Base-by-base conservation (phyloP, 1,140 invertebrate genomes). In the Eufriesea mexicana region DNA sequence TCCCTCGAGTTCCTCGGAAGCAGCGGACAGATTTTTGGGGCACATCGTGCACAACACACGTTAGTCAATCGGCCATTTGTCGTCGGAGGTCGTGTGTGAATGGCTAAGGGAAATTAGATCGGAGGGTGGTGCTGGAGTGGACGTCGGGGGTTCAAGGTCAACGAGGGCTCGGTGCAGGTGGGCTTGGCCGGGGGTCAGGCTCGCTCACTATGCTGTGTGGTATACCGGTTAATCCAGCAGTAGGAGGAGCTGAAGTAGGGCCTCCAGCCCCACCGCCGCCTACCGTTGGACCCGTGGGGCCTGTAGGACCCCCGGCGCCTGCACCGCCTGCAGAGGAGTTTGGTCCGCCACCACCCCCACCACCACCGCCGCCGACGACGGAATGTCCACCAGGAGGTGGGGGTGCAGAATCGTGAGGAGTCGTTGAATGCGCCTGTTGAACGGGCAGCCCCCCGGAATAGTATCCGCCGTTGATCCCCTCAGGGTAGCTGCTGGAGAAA, bases 341-440 rank as follows among this genome's bases (percentile, higher is more conserved):
- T 76, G 93, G 92, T 79, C 91, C 90, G 76, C 91, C 90, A 84
- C 89, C 90, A 85, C 90, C 90, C 75, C 90, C 91, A 86, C 90
- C 90, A 73, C 91, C 91, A 86, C 91, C 92, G 75, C 91, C 93
- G 82, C 92, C 93, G 78, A 93, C 93, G 76, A 92, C 92, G 62
- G 93, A 94, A 83, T 94, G 93, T 88, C 94, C 92, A 93, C 95
- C 95, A 92, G 96, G 94, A 92, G 96, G 95, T 93, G 94, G 92
- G 90, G 95, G 93, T 89, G 94, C 93, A 91, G 95, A 95, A 94
- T 97, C 96, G 92, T 97, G 96, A 86, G 96, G 96, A 87, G 96
- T 97, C 90, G 96, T 97, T 89, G 96, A 96, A 92, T 97, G 96
- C 83, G 96, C 96, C 94, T 97, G 96, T 94, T 97, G 96, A 82